These are phyloP conservation scores for Falco punctatus DNA, from an alignment of 2,113 vertebrate genomes.

Conservation along the genomic window DNA sequence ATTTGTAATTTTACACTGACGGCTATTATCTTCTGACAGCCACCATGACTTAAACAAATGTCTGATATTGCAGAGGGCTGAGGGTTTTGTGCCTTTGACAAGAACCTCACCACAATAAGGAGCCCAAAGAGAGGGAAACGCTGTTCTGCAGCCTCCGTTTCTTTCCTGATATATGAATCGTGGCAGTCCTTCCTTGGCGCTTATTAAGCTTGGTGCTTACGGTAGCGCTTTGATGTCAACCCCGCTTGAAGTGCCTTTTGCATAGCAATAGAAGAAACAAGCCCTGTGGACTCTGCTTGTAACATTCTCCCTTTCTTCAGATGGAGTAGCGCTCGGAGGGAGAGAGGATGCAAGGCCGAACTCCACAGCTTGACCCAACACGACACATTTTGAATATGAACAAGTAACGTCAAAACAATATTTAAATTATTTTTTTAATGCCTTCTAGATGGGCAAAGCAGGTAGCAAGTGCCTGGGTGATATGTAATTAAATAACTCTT, in stretches of 20 bases:
- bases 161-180: neutral
- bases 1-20: conserved; percentile 62
- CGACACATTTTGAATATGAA: neutral
- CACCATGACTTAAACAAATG: conserved; percentile 51
- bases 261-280: neutral
- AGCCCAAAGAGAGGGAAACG: neutral
- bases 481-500: neutral
- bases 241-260: neutral
- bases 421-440: neutral
- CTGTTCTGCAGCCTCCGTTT: neutral
- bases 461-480: neutral
- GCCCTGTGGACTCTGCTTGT: neutral
- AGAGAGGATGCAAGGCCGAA: neutral
- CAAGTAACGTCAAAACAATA: neutral
- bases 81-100: neutral
- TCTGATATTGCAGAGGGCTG: conserved; percentile 5
- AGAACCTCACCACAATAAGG: neutral
- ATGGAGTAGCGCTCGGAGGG: neutral
- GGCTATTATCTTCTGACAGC: conserved; percentile 68
- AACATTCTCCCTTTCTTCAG: neutral
- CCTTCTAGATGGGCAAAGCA: neutral
- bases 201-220: neutral
- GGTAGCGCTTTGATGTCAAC: neutral
- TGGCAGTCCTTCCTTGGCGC: neutral
- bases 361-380: neutral